Evolutionary conservation across 2,113 vertebrate genomes (phyloP), one percentile per base, ranked within the genome.

Genomic region (Clarias batrachus): DNA sequence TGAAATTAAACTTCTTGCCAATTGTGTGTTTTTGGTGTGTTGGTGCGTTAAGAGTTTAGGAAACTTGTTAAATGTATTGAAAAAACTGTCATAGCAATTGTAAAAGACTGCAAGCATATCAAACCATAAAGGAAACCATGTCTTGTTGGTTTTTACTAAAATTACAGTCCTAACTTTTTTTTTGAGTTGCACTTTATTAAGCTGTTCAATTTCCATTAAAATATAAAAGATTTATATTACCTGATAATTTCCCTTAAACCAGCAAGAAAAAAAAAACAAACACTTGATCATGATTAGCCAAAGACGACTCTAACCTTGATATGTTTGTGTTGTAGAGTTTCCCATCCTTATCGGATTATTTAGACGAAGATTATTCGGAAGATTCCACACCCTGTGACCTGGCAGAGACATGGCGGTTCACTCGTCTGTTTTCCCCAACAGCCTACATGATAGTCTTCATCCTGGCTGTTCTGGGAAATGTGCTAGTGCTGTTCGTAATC

Each of bases 401-500:
- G 2, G 85, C 73, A 0, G 85, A 91, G 27, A 90, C 89, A 25
- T 92, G 92, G 25, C 0, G 52, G 0, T 95, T 96, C 86, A 90
- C 88, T 0, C 85, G 78, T 8, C 85, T 5, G 8, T 96, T 94
- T 73, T 86, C 91, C 25, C 95, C 95, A 0, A 62, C 81, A 0
- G 88, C 93, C 0, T 96, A 94, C 90, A 88, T 78, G 6, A 14
- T 97, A 70, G 89, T 97, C 3, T 91, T 94, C 16, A 6, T 95
- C n/a, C 89, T 96, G 68, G 93, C 91, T 0, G 14, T 97, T n/a
- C 65, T 96, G 23, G 97, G 97, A 21, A 98, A 98, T 19, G 87
- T 93, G 7, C 88, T 96, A 73, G 97, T 98, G 78, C 88, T 97
- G 83, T 92, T 94, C 4, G 96, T 98, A 57, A 93, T 96, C 85